Evolutionary conservation across 2,113 vertebrate species (phyloP).

Genomic region (Bufo bufo): DNA sequence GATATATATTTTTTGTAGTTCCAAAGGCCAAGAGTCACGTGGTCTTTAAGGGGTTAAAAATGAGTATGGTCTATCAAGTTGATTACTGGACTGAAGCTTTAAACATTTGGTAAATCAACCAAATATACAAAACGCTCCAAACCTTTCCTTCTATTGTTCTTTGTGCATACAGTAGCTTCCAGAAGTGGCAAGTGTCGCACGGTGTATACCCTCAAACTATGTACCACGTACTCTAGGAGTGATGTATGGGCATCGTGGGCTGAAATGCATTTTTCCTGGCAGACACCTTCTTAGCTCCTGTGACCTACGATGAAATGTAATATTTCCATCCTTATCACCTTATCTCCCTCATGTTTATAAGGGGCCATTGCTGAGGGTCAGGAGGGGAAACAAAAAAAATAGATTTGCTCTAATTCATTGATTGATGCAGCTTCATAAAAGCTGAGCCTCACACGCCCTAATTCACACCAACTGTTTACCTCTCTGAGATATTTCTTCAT

Average conservation of each 20-base stretch:
- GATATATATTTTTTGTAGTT: too few relatives aligned
- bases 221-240: background rate
- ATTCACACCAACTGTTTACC: background rate
- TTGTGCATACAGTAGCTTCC: background rate
- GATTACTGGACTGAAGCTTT: too few relatives aligned
- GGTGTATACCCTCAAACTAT: background rate
- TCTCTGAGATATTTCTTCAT: background rate
- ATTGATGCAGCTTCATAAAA: background rate
- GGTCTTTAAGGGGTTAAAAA: too few relatives aligned
- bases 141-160: background rate
- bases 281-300: background rate
- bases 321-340: constrained; percentile 31
- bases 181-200: background rate
- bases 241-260: background rate
- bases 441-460: background rate
- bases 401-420: background rate
- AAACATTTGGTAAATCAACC: too few relatives aligned
- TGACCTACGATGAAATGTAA: constrained; percentile 15
- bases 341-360: constrained; percentile 25
- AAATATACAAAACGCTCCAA: too few relatives aligned
- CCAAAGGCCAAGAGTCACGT: too few relatives aligned
- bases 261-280: background rate
- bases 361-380: constrained; percentile 4
- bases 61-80: too few relatives aligned
- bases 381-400: background rate